Conservation (phyloP, 2,113 vertebrate genomes). For the Xiphophorus hellerii region DNA sequence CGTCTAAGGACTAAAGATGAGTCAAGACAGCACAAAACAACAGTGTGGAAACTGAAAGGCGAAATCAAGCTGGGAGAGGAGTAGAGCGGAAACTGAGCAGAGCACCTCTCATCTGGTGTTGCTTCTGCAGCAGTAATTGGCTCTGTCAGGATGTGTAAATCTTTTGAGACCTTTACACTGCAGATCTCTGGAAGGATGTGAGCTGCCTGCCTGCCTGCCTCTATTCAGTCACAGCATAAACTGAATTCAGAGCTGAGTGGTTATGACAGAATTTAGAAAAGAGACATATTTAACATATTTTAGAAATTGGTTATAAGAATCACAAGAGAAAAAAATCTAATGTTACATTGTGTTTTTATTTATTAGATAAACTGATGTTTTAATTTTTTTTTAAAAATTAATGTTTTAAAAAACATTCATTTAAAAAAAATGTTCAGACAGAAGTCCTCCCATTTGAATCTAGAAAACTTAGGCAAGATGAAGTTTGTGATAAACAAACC, state of each 20-base stretch:
- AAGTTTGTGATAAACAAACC: no score
- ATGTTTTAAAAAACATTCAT: no score
- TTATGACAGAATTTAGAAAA: neutral
- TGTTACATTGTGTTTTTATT: no score
- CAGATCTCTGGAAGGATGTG: neutral
- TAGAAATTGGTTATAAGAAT: neutral
- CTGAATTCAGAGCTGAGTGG: neutral
- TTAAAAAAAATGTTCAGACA: no score
- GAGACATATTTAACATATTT: neutral
- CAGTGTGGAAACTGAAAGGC: constrained; percentile 7
- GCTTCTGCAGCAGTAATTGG: neutral
- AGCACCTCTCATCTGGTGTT: constrained; percentile 1
- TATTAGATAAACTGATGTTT: no score
- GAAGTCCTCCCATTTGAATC: no score
- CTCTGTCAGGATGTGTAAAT: neutral
- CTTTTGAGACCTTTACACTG: neutral
- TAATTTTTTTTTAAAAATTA: no score
- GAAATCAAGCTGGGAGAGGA: neutral
- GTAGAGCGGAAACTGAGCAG: neutral
- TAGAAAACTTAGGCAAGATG: no score
- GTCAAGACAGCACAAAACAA: neutral
- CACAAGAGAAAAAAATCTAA: no score
- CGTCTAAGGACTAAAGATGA: constrained; percentile 18
- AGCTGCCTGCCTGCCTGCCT: neutral
- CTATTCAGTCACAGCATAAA: neutral